A percentile compares a stretch with the other conserved stretches of the same genome.
Evolutionary conservation across 2,888 invertebrate species (phyloP).

Genomic region (Calephelis perditalis): DNA sequence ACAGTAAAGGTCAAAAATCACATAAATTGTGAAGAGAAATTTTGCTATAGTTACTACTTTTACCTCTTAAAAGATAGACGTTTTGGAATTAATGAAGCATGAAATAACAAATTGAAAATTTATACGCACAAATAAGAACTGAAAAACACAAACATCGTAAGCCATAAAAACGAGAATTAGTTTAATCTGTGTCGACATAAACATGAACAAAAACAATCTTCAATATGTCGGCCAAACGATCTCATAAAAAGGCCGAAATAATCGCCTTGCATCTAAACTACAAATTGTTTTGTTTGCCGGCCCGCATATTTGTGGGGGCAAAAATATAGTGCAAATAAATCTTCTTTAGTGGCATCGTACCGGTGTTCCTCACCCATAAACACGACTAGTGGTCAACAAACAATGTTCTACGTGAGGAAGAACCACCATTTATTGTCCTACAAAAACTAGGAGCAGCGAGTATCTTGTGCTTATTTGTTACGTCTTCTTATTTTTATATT

Average conservation of each 20-base stretch:
- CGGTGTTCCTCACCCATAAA: constrained; percentile 54
- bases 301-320: constrained; percentile 35
- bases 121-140: no score
- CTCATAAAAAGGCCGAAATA: constrained; percentile 20
- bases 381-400: constrained; percentile 55
- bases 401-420: constrained; percentile 51
- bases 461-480: constrained; percentile 26
- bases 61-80: no score
- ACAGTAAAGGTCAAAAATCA: no score
- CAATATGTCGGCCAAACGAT: not conserved
- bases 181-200: no score
- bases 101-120: no score
- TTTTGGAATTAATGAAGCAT: no score
- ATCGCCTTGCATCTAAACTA: constrained; percentile 30
- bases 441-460: constrained; percentile 47
- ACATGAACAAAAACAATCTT: no score
- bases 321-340: constrained; percentile 51
- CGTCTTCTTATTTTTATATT: constrained; percentile 5
- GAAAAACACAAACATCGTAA: no score
- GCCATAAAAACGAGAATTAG: no score
- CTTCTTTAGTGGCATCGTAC: constrained; percentile 40
- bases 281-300: constrained; percentile 38
- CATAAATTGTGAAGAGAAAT: no score
- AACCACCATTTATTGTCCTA: constrained; percentile 53
- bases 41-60: no score